These are phyloP conservation scores for Phodopus roborovskii DNA, from an alignment of 2,113 vertebrate genomes.

Conservation along the genomic window DNA sequence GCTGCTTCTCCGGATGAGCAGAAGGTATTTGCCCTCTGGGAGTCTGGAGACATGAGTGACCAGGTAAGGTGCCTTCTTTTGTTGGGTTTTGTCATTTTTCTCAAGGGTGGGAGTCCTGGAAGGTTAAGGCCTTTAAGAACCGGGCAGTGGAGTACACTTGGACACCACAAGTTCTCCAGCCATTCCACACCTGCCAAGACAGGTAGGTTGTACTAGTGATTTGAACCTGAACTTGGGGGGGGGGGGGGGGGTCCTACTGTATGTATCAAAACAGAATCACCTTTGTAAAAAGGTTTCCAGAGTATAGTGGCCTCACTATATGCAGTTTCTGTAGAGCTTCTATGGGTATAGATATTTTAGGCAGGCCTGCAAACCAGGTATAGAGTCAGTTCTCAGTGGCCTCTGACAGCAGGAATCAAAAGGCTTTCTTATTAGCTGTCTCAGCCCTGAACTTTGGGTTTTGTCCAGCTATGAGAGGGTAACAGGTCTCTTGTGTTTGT, in stretches of 20 bases:
- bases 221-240: background rate
- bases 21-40: slow-evolving; percentile 98
- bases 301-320: background rate
- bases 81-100: background rate
- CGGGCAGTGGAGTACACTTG: rapidly evolving
- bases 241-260: too few species aligned
- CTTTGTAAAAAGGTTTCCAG: background rate
- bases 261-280: background rate
- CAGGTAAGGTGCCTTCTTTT: slow-evolving; percentile 88
- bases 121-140: too few species aligned
- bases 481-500: too few species aligned
- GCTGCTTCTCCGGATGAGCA: slow-evolving; percentile 94
- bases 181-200: background rate
- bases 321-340: background rate
- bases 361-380: background rate
- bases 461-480: background rate
- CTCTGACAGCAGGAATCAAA: background rate
- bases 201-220: background rate
- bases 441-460: background rate
- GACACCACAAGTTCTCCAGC: background rate
- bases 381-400: background rate
- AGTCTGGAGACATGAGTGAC: slow-evolving; percentile 94
- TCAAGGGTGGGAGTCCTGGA: background rate
- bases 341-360: background rate
- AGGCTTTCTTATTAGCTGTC: background rate